A percentile compares a stretch with the other conserved stretches of the same genome.
Evolutionary conservation across 2,797 vertebrate genomes (phyloP).

Genomic region (Ctenochaetus hawaiiensis): DNA sequence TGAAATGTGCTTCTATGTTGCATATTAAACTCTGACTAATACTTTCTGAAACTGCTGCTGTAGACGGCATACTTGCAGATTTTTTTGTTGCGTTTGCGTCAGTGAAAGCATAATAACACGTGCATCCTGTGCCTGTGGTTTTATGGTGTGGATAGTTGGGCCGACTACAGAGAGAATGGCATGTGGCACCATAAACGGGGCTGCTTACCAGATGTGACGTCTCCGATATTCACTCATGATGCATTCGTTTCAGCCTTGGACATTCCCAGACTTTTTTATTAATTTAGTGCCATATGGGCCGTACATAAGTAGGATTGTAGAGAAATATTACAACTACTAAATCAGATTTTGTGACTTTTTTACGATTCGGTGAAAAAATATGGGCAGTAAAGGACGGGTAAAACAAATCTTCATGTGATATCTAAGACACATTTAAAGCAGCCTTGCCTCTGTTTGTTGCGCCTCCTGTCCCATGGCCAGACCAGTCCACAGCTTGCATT

Average conservation of each 20-base stretch:
- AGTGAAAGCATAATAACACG: conserved; percentile 48
- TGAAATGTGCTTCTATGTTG: not conserved
- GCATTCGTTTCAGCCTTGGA: conserved; percentile 21
- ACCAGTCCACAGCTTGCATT: conserved; percentile 13
- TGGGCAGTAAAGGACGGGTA: not conserved
- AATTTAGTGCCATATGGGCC: not conserved
- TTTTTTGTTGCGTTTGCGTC: conserved; percentile 46
- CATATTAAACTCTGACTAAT: not conserved
- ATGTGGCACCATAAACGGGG: conserved; percentile 72
- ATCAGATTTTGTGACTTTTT: not conserved
- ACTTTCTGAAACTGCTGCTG: conserved; percentile 9
- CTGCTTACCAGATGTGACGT: conserved; percentile 75
- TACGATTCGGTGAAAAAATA: not conserved
- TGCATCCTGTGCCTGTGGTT: conserved; percentile 67
- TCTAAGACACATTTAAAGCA: conserved; percentile 1
- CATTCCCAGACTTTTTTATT: conserved; percentile 19
- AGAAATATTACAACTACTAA: conserved; percentile 12
- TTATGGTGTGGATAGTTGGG: conserved; percentile 67
- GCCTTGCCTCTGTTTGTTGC: not conserved
- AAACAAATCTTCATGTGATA: not conserved
- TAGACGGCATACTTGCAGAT: conserved; percentile 19
- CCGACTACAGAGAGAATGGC: conserved; percentile 67
- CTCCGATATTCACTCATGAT: conserved; percentile 46
- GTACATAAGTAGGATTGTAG: not conserved
- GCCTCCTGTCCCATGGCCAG: conserved; percentile 14